A percentile compares a stretch with the other conserved stretches of the same genome.
Conservation (phyloP, 2,888 invertebrate genomes). For the Drosophila affinis region DNA sequence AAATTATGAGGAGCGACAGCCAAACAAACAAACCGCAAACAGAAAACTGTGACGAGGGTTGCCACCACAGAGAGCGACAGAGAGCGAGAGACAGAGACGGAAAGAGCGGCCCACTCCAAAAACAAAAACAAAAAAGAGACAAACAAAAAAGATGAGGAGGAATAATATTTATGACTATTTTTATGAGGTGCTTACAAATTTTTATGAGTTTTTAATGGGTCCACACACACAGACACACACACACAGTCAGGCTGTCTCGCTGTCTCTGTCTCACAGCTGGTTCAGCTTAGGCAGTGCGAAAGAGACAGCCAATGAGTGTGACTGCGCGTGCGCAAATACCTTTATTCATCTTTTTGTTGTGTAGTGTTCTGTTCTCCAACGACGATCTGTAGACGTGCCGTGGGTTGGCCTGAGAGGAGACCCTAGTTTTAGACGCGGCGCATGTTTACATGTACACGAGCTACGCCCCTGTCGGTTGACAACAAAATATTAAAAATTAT, state of each 20-base stretch:
- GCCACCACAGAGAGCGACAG: constrained; percentile 32
- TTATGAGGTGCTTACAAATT: constrained; percentile 85
- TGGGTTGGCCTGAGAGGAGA: neutral
- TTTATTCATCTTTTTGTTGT: constrained; percentile 44
- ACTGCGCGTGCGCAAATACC: constrained; percentile 81
- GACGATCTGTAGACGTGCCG: constrained; percentile 54
- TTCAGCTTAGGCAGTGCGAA: neutral
- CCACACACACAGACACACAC: constrained; percentile 53
- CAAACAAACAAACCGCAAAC: constrained; percentile 48
- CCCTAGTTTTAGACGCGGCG: constrained; percentile 43
- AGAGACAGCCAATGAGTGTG: constrained; percentile 55
- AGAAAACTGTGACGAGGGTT: constrained; percentile 69
- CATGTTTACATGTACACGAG: constrained; percentile 66
- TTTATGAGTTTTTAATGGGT: constrained; percentile 84
- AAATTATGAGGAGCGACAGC: constrained; percentile 69
- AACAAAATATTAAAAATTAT: constrained; percentile 80
- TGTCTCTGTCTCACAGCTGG: constrained; percentile 24
- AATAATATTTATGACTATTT: constrained; percentile 84
- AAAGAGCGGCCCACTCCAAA: constrained; percentile 21
- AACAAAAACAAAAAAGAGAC: constrained; percentile 29
- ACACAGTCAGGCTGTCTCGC: constrained; percentile 26
- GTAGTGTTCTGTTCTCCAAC: constrained; percentile 8
- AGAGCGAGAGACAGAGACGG: constrained; percentile 8
- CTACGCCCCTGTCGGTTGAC: constrained; percentile 79
- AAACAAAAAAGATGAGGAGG: constrained; percentile 53